Evolutionary conservation across 1,140 invertebrate species (phyloP), one percentile per base, ranked within the genome.

Genomic region (Caerostris darwini): DNA sequence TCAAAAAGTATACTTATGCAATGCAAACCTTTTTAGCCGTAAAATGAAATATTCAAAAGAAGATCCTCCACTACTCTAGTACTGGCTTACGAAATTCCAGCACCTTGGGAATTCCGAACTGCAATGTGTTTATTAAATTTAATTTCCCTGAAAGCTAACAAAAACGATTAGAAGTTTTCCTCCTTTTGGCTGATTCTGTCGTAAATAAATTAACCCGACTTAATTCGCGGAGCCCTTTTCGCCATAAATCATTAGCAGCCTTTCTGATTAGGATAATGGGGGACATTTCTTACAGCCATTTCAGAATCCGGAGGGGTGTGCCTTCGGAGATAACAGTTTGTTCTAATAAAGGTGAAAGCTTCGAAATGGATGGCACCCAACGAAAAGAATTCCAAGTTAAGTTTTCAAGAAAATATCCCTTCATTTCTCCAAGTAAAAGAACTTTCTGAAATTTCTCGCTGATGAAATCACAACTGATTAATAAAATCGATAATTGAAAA

Each of bases 301-400:
- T 50, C 50, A 19, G n/a, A 54, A 59, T 5, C 34, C 4, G 5
- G 17, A 3, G 17, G 14, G 64, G 0, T 2, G 12, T 8, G 14
- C 0, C 50, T 53, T 54, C 14, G 2, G 82, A 85, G 90, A 92
- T 92, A 92, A 92, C 58, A 69, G 64, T 7, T 50, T 34, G 5
- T 3, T 14, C 58, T 85, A 92, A 92, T 92, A 92, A 85, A 83
- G 34, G 81, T 92, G 67, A 92, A 57, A 92, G 90, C 81, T 85
- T 50, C 34, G 81, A 92, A 92, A 92, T 92, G 53, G 67, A 92
- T 92, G 90, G 7, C 56, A 50, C 19, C 57, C 53, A 92, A 19
- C 17, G 19, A 85, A 83, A 61, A 67, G 34, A 88, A 61, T 5
- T 10, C 14, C 12, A 50, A 50, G 34, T n/a, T 4, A 2, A 19